A percentile compares a stretch with the other conserved stretches of the same genome.
Evolutionary conservation across 2,797 vertebrate genomes (phyloP).

Genomic region (Pogonophryne albipinna): DNA sequence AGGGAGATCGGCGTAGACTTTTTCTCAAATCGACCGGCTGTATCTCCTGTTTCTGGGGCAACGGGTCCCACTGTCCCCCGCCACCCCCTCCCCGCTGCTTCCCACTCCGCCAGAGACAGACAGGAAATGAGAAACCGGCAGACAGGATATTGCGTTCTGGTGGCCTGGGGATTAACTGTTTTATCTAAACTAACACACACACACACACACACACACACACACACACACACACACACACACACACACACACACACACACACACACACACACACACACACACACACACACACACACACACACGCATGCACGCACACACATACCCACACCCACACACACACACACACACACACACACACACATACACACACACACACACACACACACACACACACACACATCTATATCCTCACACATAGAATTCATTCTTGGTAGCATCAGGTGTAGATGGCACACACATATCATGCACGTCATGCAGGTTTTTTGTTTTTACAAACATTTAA

Average conservation of each 20-base stretch:
- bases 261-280: constrained; percentile 27
- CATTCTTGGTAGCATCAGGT: constrained; percentile 81
- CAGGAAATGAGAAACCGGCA: constrained; percentile 94
- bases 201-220: constrained; percentile 33
- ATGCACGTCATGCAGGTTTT: constrained; percentile 62
- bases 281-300: constrained; percentile 41
- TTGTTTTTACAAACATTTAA: constrained; percentile 60
- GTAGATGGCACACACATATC: constrained; percentile 68
- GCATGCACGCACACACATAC: constrained; percentile 9
- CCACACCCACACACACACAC: constrained; percentile 61
- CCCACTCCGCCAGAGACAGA: constrained; percentile 87
- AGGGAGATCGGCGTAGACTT: constrained; percentile 84
- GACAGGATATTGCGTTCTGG: constrained; percentile 96
- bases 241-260: constrained; percentile 53
- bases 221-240: constrained; percentile 57
- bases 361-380: constrained; percentile 56
- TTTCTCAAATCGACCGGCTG: constrained; percentile 86
- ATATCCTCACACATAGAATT: constrained; percentile 73
- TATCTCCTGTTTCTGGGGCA: constrained; percentile 91
- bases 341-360: constrained; percentile 7
- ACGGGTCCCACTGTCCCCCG: constrained; percentile 84
- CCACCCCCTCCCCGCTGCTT: constrained; percentile 77
- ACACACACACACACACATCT: constrained; percentile 63
- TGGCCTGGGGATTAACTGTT: constrained; percentile 91
- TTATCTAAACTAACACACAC: constrained; percentile 89